Percentiles rank a stretch among this genome's conserved stretches.
phyloP scores from a whole-genome alignment of 2,113 vertebrate species.

The Burhinus bistriatus region DNA sequence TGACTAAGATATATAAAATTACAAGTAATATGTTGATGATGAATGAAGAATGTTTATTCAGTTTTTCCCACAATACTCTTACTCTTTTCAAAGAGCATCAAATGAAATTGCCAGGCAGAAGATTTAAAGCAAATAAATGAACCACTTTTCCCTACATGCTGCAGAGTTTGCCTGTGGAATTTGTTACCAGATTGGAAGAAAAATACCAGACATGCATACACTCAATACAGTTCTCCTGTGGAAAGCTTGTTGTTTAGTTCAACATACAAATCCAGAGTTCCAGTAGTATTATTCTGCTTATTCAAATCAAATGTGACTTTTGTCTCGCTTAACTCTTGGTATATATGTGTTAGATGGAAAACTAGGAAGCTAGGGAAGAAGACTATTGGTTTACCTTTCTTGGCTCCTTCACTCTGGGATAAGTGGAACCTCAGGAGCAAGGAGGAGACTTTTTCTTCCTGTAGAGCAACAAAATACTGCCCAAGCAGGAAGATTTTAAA shows the following conservation, averaged over 20 bases:
- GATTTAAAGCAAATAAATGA: not conserved
- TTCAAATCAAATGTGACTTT: not conserved
- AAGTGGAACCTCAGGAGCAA: not conserved
- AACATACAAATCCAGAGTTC: not conserved
- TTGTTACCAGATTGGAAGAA: not conserved
- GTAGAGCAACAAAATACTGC: not conserved
- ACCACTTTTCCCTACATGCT: not conserved
- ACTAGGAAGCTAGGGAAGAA: not conserved
- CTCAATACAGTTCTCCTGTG: not conserved
- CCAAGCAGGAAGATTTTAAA: not conserved
- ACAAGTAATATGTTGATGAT: not conserved
- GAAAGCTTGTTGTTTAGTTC: not conserved
- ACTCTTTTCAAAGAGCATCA: not conserved
- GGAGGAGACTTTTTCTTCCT: not conserved
- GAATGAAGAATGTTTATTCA: not conserved
- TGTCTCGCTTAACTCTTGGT: not conserved
- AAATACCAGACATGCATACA: not conserved
- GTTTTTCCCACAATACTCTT: not conserved
- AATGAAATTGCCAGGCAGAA: not conserved
- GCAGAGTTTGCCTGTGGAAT: not conserved
- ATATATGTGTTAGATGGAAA: not conserved
- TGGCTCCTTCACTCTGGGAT: not conserved
- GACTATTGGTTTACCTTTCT: not conserved
- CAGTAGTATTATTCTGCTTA: not conserved
- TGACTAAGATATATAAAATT: not conserved